A percentile compares a stretch with the other conserved stretches of the same genome.
Evolutionary conservation across 2,113 vertebrate species (phyloP).

Genomic region (Dipodomys stephensi): DNA sequence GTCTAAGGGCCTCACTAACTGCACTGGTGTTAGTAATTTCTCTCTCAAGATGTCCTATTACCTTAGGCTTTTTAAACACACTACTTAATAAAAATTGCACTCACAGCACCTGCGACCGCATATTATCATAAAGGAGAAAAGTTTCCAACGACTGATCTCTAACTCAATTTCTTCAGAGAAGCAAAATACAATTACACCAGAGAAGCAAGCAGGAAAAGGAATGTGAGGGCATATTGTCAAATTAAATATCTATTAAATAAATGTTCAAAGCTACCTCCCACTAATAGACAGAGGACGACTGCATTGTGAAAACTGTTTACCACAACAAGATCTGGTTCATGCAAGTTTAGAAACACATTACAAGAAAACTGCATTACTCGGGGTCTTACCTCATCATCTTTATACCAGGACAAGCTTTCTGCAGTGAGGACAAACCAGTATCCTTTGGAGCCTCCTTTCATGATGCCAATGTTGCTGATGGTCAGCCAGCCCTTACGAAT

Average conservation of each 20-base stretch:
- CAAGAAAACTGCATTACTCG: not conserved
- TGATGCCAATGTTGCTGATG: constrained; percentile 92
- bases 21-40: not conserved
- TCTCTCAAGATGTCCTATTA: not conserved
- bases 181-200: not conserved
- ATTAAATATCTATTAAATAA: not conserved
- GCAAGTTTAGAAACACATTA: not conserved
- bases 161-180: not conserved
- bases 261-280: not conserved
- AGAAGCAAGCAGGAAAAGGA: constrained; percentile 24
- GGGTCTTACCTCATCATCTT: constrained; percentile 90
- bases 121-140: not conserved
- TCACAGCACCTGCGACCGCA: not conserved
- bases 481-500: constrained; percentile 96
- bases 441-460: constrained; percentile 91
- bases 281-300: not conserved
- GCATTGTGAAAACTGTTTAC: not conserved
- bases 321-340: not conserved
- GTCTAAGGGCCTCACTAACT: not conserved
- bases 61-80: constrained; percentile 4
- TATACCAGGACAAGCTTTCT: constrained; percentile 93
- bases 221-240: not conserved
- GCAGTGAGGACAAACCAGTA: constrained; percentile 94
- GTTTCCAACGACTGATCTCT: not conserved
- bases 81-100: constrained; percentile 21